Evolutionary conservation across 2,113 vertebrate genomes (phyloP).

Genomic region (Laticauda colubrina): DNA sequence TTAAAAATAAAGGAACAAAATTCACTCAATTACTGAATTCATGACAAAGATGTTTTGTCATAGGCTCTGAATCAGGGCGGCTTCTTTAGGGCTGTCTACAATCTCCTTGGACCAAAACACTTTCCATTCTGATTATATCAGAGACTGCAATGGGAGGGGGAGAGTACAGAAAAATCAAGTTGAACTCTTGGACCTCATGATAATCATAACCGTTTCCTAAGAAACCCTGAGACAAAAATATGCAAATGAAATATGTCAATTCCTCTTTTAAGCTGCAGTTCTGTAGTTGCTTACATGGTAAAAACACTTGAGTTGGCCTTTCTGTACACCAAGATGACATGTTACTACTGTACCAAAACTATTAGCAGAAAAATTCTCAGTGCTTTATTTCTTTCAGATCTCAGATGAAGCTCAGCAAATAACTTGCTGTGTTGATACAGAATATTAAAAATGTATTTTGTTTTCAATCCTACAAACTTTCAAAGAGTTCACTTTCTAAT

Average conservation of each 20-base stretch:
- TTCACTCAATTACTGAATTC: not conserved
- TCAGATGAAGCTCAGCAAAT: not conserved
- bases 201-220: not conserved
- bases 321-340: not conserved
- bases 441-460: not conserved
- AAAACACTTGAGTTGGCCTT: not conserved
- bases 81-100: not conserved
- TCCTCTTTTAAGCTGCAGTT: not conserved
- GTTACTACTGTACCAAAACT: not conserved
- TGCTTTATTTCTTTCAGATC: not conserved
- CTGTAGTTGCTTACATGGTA: not conserved
- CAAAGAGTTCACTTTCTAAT: constrained; percentile 20
- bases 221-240: not conserved
- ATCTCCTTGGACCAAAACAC: not conserved
- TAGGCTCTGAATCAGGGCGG: not conserved
- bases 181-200: not conserved
- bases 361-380: not conserved
- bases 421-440: not conserved
- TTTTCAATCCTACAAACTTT: not conserved
- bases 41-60: not conserved
- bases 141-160: not conserved
- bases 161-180: not conserved
- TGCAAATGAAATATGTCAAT: not conserved
- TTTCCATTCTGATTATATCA: not conserved
- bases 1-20: not conserved